phyloP scores from a whole-genome alignment of 2,888 invertebrate genomes.

The Bruchidius siliquastri region DNA sequence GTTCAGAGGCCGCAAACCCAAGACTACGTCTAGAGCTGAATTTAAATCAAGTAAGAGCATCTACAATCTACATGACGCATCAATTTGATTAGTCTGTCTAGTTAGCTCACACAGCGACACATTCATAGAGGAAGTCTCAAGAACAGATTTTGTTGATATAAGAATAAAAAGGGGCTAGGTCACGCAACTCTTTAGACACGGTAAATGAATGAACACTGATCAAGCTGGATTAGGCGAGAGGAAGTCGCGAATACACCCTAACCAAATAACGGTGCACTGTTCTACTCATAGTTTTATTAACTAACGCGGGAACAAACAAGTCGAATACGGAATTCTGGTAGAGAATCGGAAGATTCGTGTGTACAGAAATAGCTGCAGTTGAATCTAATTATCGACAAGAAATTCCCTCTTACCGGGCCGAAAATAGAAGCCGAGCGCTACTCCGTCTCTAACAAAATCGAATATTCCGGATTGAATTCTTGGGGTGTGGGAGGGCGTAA shows the following conservation, averaged over 20 bases:
- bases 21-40: too few relatives aligned
- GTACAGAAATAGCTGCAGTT: not conserved
- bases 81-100: too few relatives aligned
- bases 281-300: not conserved
- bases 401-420: not conserved
- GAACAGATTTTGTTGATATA: too few relatives aligned
- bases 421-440: not conserved
- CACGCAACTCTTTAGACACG: too few relatives aligned
- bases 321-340: not conserved
- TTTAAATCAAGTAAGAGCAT: too few relatives aligned
- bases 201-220: too few relatives aligned
- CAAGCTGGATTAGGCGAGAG: too few relatives aligned
- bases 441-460: not conserved
- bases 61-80: too few relatives aligned
- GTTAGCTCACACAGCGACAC: too few relatives aligned
- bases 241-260: not conserved
- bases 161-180: too few relatives aligned
- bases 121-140: too few relatives aligned
- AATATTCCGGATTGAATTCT: not conserved
- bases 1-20: too few relatives aligned
- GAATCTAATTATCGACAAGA: not conserved
- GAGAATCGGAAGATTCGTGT: not conserved
- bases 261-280: not conserved
- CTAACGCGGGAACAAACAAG: not conserved
- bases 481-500: not conserved